A percentile compares a stretch with the other conserved stretches of the same genome.
Conservation (phyloP, 1,140 invertebrate genomes). For the Pentalonia nigronervosa region DNA sequence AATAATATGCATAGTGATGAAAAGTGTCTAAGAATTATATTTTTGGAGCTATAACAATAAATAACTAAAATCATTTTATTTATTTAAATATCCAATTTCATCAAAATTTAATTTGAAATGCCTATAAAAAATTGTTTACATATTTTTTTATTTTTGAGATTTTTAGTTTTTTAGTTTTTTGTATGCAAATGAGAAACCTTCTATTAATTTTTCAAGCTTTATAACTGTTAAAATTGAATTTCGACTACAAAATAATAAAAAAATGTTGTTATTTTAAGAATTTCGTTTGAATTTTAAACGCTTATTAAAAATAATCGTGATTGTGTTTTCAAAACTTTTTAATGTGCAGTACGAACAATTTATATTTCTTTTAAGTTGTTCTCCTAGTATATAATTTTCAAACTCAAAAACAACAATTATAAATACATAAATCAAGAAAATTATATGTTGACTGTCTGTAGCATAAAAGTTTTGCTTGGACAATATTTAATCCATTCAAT, state of each 20-base stretch:
- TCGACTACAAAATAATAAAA: too few species aligned
- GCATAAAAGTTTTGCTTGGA: too few species aligned
- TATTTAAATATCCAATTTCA: not conserved
- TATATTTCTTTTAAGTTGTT: not conserved
- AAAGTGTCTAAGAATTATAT: too few species aligned
- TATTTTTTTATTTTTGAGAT: not conserved
- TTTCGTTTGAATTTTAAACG: not conserved
- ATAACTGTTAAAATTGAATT: not conserved
- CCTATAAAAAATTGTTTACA: not conserved
- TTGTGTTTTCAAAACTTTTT: not conserved
- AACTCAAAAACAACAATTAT: not conserved
- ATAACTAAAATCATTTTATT: not conserved
- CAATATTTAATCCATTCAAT: too few species aligned
- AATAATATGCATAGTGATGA: not conserved
- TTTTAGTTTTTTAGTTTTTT: not conserved
- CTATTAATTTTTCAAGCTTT: too few species aligned
- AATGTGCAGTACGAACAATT: not conserved
- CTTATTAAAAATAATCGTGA: not conserved
- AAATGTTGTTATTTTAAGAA: too few species aligned
- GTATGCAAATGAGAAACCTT: not conserved
- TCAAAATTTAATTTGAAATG: not conserved
- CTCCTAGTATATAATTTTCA: not conserved
- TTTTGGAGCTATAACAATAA: not conserved
- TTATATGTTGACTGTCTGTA: too few species aligned
- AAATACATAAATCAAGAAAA: not conserved